phyloP scores from a whole-genome alignment of 1,140 invertebrate genomes.

The Drosophila elegans region DNA sequence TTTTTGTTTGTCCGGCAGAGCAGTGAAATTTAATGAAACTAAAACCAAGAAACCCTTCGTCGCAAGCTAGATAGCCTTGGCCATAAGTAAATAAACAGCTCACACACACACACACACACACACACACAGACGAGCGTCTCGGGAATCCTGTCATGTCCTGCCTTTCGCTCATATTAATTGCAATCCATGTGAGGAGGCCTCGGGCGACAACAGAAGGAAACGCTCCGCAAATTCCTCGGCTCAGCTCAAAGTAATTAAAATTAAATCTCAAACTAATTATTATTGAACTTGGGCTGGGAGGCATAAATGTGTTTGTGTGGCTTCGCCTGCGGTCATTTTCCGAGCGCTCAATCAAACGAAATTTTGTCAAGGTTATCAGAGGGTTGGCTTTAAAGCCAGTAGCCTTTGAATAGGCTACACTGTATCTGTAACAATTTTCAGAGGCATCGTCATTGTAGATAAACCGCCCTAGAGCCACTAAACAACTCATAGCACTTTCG shows the following conservation, averaged over 20 bases:
- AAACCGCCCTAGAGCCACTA: too few relatives aligned
- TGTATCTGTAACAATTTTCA: neutral
- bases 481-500: too few relatives aligned
- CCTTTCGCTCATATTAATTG: constrained; percentile 72
- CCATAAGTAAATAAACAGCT: constrained; percentile 75
- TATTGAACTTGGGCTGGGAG: constrained; percentile 63
- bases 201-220: constrained; percentile 53
- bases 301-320: constrained; percentile 17
- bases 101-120: constrained; percentile 14
- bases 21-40: constrained; percentile 72
- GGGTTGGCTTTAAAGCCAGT: constrained; percentile 47
- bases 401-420: neutral
- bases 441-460: too few relatives aligned
- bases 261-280: constrained; percentile 84
- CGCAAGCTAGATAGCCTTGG: constrained; percentile 33
- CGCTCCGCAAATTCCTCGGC: constrained; percentile 28
- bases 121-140: constrained; percentile 1
- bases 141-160: constrained; percentile 36
- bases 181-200: constrained; percentile 69
- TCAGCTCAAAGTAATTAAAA: constrained; percentile 77
- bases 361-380: constrained; percentile 65
- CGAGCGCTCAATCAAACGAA: constrained; percentile 41
- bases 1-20: constrained; percentile 50
- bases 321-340: constrained; percentile 61
- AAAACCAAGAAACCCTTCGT: constrained; percentile 62